Evolutionary conservation across 2,797 vertebrate genomes (phyloP).

Genomic region (Liparis tanakae): DNA sequence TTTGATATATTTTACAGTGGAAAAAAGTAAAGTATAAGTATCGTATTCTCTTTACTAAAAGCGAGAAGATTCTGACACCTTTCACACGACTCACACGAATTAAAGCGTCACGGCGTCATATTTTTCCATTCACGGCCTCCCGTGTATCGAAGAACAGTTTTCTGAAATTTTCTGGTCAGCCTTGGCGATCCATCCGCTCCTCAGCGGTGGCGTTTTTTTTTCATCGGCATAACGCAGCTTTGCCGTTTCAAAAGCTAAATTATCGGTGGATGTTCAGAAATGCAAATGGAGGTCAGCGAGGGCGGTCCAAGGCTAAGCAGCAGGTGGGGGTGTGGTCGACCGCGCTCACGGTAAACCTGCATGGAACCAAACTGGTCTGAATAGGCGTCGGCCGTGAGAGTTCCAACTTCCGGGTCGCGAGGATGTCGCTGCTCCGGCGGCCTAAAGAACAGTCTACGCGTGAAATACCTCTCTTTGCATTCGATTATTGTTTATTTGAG

Average conservation of each 20-base stretch:
- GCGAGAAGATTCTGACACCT: background rate
- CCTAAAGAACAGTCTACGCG: background rate
- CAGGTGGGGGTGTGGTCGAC: background rate
- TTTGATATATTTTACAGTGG: background rate
- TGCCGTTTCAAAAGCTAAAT: background rate
- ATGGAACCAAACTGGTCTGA: background rate
- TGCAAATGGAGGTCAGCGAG: constrained; percentile 11
- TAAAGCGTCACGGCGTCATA: background rate
- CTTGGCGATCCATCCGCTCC: background rate
- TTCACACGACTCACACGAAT: background rate
- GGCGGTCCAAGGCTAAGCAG: background rate
- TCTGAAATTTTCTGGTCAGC: no score
- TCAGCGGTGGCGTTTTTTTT: background rate
- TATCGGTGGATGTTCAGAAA: constrained; percentile 25
- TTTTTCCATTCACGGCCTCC: background rate
- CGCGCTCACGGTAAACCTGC: background rate
- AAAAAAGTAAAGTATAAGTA: background rate
- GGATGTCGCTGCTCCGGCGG: background rate
- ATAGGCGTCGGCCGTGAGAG: background rate
- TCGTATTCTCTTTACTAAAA: background rate
- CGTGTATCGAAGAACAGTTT: background rate
- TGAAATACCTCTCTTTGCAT: no score
- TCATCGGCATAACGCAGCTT: background rate
- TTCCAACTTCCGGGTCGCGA: background rate
- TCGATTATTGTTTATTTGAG: no score